Conservation (phyloP, 1,140 invertebrate species). For the Bicyclus anynana region DNA sequence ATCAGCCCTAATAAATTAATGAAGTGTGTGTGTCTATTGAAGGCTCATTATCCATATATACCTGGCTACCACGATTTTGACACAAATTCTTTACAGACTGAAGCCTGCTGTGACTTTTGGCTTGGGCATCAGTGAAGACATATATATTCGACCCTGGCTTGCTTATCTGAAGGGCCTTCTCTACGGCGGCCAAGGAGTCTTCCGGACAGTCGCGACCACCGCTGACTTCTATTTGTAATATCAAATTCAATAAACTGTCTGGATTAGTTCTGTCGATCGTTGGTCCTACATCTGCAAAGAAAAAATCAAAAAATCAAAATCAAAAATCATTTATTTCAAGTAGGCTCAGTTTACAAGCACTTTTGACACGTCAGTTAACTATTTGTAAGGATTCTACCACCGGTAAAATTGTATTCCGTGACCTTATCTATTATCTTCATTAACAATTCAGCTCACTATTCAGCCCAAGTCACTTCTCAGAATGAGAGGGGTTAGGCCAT, state of each 20-base stretch:
- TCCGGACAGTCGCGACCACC: conserved; percentile 83
- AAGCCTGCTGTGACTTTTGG: conserved; percentile 55
- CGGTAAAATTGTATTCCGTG: too few species aligned
- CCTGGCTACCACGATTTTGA: conserved; percentile 35
- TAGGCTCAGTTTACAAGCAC: too few species aligned
- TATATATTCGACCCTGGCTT: conserved; percentile 80
- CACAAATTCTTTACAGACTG: conserved; percentile 36
- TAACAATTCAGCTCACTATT: too few species aligned
- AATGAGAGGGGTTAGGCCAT: too few species aligned
- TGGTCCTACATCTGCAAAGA: conserved; percentile 13
- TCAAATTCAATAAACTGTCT: conserved; percentile 33
- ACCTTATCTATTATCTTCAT: too few species aligned
- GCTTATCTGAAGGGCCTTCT: conserved; percentile 78
- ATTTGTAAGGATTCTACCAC: too few species aligned
- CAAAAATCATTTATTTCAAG: not conserved
- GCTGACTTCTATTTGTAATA: conserved; percentile 74
- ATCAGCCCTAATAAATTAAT: too few species aligned
- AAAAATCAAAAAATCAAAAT: conserved; percentile 10
- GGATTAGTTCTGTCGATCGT: conserved; percentile 15
- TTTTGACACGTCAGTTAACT: too few species aligned
- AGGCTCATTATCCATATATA: too few species aligned
- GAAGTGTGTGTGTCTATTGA: too few species aligned
- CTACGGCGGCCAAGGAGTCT: conserved; percentile 79
- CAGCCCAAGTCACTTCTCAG: too few species aligned
- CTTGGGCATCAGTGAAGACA: conserved; percentile 82